phyloP scores from a whole-genome alignment of 2,113 vertebrate species.

The Ctenodactylus gundi region DNA sequence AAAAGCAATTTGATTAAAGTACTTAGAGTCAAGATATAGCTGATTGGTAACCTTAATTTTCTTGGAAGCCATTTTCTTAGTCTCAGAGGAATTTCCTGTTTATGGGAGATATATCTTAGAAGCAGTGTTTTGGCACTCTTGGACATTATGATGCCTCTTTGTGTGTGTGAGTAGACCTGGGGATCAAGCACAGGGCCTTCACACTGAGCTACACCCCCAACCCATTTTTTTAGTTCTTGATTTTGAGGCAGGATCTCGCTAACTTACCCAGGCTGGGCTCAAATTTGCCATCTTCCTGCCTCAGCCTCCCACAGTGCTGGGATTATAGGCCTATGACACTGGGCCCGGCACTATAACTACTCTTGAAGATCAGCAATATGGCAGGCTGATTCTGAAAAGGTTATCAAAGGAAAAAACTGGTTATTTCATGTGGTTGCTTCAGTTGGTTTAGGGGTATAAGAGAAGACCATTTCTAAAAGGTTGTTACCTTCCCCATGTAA shows the following conservation, averaged over 20 bases:
- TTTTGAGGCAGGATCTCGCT: too few species aligned
- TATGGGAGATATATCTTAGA: not conserved
- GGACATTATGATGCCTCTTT: too few species aligned
- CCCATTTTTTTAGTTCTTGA: too few species aligned
- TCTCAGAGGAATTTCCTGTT: conserved; percentile 43
- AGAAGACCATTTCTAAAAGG: conserved; percentile 5
- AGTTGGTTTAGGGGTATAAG: not conserved
- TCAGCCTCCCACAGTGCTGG: too few species aligned
- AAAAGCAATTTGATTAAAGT: conserved; percentile 52
- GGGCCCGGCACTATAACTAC: not conserved
- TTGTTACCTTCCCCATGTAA: not conserved
- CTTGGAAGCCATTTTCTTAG: conserved; percentile 52
- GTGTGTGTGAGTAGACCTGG: too few species aligned
- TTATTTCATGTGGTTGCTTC: not conserved
- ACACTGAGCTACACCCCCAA: too few species aligned
- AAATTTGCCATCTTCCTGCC: too few species aligned
- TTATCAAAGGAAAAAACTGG: not conserved
- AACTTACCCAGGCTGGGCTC: too few species aligned
- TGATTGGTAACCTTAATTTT: conserved; percentile 60
- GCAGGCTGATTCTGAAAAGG: conserved; percentile 24
- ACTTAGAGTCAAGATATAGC: conserved; percentile 28
- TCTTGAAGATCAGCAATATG: not conserved
- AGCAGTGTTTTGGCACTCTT: not conserved
- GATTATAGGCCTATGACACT: too few species aligned
- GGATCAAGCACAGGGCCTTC: too few species aligned